phyloP scores from a whole-genome alignment of 1,140 invertebrate genomes.

The Heterodera schachtii region DNA sequence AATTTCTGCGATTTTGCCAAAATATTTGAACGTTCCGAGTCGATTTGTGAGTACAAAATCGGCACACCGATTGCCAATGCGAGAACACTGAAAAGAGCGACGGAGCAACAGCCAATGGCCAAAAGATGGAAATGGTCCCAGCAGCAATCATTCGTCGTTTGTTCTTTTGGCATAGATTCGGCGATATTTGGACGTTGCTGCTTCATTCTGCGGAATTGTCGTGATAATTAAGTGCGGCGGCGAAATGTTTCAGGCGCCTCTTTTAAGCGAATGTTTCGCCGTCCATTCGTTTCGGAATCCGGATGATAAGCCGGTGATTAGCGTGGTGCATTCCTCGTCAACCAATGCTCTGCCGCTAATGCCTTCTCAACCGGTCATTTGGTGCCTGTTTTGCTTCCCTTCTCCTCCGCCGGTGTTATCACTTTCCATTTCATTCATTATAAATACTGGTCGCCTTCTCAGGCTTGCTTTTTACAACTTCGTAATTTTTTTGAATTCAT shows the following conservation, averaged over 20 bases:
- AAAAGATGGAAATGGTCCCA: conserved; percentile 21
- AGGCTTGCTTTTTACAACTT: too few species aligned
- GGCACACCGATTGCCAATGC: conserved; percentile 10
- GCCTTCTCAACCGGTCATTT: background rate
- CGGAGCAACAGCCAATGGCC: conserved; percentile 9
- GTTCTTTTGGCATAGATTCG: background rate
- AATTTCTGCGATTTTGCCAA: conserved; percentile 23
- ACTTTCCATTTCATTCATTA: too few species aligned
- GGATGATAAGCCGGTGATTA: background rate
- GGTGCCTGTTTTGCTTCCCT: background rate
- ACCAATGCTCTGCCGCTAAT: background rate
- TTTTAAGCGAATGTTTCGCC: background rate
- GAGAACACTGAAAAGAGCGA: conserved; percentile 18
- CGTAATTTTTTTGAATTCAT: too few species aligned
- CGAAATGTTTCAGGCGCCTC: background rate
- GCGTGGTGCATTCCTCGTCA: background rate
- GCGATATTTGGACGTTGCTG: background rate
- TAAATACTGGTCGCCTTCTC: too few species aligned
- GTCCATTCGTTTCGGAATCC: background rate
- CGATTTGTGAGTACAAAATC: conserved; percentile 17
- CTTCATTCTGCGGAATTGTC: background rate
- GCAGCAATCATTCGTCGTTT: background rate
- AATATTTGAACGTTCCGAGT: conserved; percentile 13
- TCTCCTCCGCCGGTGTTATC: too few species aligned
- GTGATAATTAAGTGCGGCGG: background rate